Evolutionary conservation across 2,888 invertebrate genomes (phyloP), one percentile per base, ranked within the genome.

Genomic region (Caenorhabditis virilis): DNA sequence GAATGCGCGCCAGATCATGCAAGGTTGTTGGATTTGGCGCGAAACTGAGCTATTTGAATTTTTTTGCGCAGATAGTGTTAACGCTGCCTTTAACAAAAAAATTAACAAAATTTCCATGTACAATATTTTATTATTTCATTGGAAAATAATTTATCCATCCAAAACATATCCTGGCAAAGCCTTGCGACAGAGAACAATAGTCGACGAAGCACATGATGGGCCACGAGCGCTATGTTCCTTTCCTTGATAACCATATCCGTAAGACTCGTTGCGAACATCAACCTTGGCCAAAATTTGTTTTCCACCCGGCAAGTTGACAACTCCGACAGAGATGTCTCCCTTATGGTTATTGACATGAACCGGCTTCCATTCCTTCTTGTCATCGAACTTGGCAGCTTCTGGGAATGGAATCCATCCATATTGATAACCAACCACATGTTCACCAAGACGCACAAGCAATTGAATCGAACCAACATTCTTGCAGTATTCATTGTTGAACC

Each of bases 221-320:
- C 59, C 70, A 23, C 35, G n/a, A 2, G 57, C 52, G 7, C 47
- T 35, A 26, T 58, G 49, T 39, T 77, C 77, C 61, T 72, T 73
- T 38, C 76, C 77, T 16, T 50, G 64, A 56, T 63, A 68, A 36
- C 68, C 77, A 36, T 63, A 65, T 11, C 70, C 60, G 39, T 66
- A 65, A 52, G 58, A 56, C 64, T 74, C 76, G 62, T 77, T 77
- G 51, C 71, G 69, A 45, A 76, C 65, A 45, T 76, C 74, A 38
- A 68, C 64, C 61, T 76, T 76, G 25, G 76, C 77, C 33, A 77
- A 69, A 33, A 74, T 68, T 67, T 77, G 74, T 66, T 76, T 73
- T 26, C 77, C 77, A 18, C 67, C 64, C 23, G 69, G 50, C 41
- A 59, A 49, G 39, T 60, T 69, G 38, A 77, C 55, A 16, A 77